Evolutionary conservation across 2,113 vertebrate genomes (phyloP).

Genomic region (Urocynchramus pylzowi): DNA sequence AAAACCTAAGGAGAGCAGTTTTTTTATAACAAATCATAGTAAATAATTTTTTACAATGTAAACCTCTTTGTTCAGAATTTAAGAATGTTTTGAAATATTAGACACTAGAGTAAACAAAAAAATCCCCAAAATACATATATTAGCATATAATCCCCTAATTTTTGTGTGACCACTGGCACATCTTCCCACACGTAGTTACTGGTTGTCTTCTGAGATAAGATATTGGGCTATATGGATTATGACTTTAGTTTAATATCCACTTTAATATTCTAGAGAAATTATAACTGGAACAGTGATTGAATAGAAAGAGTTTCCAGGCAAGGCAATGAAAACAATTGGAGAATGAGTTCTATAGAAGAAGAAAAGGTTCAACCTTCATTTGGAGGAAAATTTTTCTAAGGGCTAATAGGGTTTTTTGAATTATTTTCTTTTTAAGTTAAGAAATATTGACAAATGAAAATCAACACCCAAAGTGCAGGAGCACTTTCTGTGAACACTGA

Average conservation of each 20-base stretch:
- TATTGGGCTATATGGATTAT: not conserved
- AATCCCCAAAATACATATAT: not conserved
- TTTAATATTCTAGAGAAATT: not conserved
- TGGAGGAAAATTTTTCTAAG: not conserved
- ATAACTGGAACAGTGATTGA: not conserved
- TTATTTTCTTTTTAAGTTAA: not conserved
- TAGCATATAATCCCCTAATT: not conserved
- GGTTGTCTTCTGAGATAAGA: not conserved
- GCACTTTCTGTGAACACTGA: not conserved
- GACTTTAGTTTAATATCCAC: not conserved
- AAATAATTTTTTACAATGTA: not conserved
- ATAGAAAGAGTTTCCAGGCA: not conserved
- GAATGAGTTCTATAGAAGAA: not conserved
- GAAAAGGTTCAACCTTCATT: not conserved
- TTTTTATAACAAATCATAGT: not conserved
- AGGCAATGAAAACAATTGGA: not conserved
- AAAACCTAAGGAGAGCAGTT: not conserved
- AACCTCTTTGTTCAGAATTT: not conserved
- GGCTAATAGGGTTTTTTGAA: rapidly evolving
- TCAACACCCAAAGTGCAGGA: not conserved
- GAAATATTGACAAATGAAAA: not conserved
- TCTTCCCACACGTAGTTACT: not conserved
- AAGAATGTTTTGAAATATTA: not conserved
- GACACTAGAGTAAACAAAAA: not conserved
- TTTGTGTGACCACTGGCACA: not conserved